These are phyloP conservation scores for Cephus runcator DNA, from an alignment of 2,888 invertebrate species.

Conservation along the genomic window DNA sequence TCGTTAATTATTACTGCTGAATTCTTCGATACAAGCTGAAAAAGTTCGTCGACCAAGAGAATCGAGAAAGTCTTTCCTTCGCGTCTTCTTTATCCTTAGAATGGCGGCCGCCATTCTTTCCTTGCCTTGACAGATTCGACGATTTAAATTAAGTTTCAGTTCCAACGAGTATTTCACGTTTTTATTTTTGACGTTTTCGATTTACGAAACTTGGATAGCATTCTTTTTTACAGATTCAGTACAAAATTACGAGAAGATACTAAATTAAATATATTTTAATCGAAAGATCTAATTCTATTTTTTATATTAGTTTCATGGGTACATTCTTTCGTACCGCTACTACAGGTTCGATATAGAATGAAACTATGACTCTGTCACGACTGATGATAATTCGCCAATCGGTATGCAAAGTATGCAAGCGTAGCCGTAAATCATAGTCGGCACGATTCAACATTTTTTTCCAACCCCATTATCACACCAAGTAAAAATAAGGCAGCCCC, in stretches of 20 bases:
- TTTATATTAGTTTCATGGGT: not conserved
- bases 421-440: constrained; percentile 37
- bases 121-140: not conserved
- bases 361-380: not conserved
- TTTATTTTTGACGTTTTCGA: not conserved
- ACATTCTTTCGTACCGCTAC: not conserved
- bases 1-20: not conserved
- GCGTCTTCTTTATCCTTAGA: not conserved
- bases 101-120: not conserved
- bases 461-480: constrained; percentile 61
- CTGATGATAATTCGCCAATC: constrained; percentile 36
- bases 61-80: not conserved
- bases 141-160: not conserved
- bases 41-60: not conserved
- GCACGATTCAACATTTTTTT: constrained; percentile 13
- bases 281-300: not conserved
- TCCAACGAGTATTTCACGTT: not conserved
- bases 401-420: constrained; percentile 53
- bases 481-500: constrained; percentile 59
- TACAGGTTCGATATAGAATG: not conserved
- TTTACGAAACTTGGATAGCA: not conserved
- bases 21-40: not conserved
- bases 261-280: not conserved
- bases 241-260: not conserved
- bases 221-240: not conserved